These are phyloP conservation scores for Calycopis cecrops DNA, from an alignment of 1,140 invertebrate genomes.

Conservation along the genomic window DNA sequence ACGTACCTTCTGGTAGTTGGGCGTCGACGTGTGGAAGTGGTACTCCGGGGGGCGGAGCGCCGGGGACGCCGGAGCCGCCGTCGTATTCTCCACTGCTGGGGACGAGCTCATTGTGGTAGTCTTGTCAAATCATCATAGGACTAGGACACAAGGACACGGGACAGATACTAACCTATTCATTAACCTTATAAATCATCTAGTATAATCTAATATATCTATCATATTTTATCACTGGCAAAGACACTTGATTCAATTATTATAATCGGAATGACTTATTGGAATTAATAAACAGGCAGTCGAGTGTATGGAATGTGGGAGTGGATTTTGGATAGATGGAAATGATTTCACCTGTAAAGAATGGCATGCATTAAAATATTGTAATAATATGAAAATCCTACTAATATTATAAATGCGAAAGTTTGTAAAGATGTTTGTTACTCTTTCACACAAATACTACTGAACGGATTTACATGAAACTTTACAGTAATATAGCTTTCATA, in stretches of 20 bases:
- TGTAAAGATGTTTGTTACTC: no score
- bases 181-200: not conserved
- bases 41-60: slow-evolving; percentile 41
- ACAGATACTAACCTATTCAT: not conserved
- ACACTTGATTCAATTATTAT: slow-evolving; percentile 15
- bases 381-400: no score
- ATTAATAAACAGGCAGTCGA: not conserved
- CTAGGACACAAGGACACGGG: not conserved
- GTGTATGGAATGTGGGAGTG: slow-evolving; percentile 1
- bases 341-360: not conserved
- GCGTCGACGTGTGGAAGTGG: slow-evolving; percentile 56
- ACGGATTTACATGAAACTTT: no score
- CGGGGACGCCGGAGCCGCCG: slow-evolving; percentile 53
- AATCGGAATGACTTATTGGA: slow-evolving; percentile 7
- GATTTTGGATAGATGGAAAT: not conserved
- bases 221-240: not conserved
- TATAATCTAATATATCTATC: not conserved
- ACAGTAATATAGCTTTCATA: no score
- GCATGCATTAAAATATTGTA: no score
- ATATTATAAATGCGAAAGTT: no score
- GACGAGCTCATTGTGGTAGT: slow-evolving; percentile 55
- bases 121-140: slow-evolving; percentile 38
- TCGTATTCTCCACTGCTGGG: slow-evolving; percentile 53
- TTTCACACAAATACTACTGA: no score
- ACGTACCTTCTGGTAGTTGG: slow-evolving; percentile 43